A percentile compares a stretch with the other conserved stretches of the same genome.
These are phyloP conservation scores for Aplocera efformata DNA, from an alignment of 2,888 invertebrate genomes.

Conservation along the genomic window DNA sequence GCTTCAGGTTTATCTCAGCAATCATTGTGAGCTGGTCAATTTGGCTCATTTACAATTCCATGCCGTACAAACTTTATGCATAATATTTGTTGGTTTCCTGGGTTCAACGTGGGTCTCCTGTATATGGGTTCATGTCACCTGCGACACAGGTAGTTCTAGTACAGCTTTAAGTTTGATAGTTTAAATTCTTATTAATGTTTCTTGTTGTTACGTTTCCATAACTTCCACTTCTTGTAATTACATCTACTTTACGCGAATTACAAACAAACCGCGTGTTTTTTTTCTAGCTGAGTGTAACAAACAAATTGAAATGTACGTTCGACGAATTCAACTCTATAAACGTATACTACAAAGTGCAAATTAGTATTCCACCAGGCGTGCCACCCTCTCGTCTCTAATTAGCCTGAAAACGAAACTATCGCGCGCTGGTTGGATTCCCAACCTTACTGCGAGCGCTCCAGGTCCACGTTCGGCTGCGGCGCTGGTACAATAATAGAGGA, in stretches of 20 bases:
- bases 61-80: too few relatives aligned
- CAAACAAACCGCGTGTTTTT: slow-evolving; percentile 26
- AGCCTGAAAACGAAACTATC: slow-evolving; percentile 68
- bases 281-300: slow-evolving; percentile 32
- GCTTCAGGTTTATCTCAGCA: too few relatives aligned
- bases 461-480: slow-evolving; percentile 32
- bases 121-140: too few relatives aligned
- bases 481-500: slow-evolving; percentile 60
- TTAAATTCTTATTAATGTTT: too few relatives aligned
- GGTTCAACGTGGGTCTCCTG: too few relatives aligned
- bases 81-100: too few relatives aligned
- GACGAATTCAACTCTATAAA: slow-evolving; percentile 28
- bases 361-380: slow-evolving; percentile 36
- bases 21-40: too few relatives aligned
- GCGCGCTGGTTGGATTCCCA: slow-evolving; percentile 17
- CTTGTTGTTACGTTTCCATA: too few relatives aligned
- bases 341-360: slow-evolving; percentile 42
- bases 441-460: slow-evolving; percentile 34
- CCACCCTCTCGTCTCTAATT: slow-evolving; percentile 65
- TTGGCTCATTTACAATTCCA: too few relatives aligned
- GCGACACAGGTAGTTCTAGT: too few relatives aligned
- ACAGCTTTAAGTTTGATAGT: too few relatives aligned
- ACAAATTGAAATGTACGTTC: slow-evolving; percentile 24
- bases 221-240: too few relatives aligned
- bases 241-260: slow-evolving; percentile 3